These are phyloP conservation scores for Furcula furcula DNA, from an alignment of 2,888 invertebrate genomes.

Conservation along the genomic window DNA sequence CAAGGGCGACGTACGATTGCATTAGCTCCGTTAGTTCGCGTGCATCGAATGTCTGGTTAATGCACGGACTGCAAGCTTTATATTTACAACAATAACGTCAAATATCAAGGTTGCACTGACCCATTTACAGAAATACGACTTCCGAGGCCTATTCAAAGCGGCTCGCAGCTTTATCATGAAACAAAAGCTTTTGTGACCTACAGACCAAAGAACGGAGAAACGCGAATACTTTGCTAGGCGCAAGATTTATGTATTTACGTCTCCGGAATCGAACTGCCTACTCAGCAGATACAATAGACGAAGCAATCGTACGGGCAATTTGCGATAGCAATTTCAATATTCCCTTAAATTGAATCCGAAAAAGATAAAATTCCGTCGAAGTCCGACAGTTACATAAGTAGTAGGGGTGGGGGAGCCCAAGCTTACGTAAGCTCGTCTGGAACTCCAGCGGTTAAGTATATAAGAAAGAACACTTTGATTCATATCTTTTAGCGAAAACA, in stretches of 20 bases:
- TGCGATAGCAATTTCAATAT: conserved; percentile 41
- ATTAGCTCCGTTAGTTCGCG: conserved; percentile 41
- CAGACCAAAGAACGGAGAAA: conserved; percentile 3
- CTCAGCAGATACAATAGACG: conserved; percentile 12
- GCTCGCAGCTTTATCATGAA: conserved; percentile 16
- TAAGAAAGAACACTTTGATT: conserved; percentile 40
- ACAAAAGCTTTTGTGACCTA: conserved; percentile 24
- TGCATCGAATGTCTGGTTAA: conserved; percentile 20
- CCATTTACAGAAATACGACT: conserved; percentile 22
- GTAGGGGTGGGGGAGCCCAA: conserved; percentile 57
- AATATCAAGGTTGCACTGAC: conserved; percentile 22
- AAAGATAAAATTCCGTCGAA: conserved; percentile 49
- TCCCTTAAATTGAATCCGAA: conserved; percentile 45
- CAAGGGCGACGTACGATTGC: conserved; percentile 42
- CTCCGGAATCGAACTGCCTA: conserved; percentile 5
- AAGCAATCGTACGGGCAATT: conserved; percentile 25
- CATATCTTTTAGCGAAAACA: conserved; percentile 14
- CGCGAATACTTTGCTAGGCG: conserved; percentile 1
- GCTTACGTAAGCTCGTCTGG: conserved; percentile 73
- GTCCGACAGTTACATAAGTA: conserved; percentile 72
- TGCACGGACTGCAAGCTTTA: conserved; percentile 7
- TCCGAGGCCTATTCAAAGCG: conserved; percentile 19
- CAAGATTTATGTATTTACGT: conserved; percentile 1
- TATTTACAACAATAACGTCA: conserved; percentile 12
- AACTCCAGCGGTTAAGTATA: conserved; percentile 33